Base-by-base conservation (phyloP, 1,140 invertebrate genomes). In the Teleopsis dalmanni region DNA sequence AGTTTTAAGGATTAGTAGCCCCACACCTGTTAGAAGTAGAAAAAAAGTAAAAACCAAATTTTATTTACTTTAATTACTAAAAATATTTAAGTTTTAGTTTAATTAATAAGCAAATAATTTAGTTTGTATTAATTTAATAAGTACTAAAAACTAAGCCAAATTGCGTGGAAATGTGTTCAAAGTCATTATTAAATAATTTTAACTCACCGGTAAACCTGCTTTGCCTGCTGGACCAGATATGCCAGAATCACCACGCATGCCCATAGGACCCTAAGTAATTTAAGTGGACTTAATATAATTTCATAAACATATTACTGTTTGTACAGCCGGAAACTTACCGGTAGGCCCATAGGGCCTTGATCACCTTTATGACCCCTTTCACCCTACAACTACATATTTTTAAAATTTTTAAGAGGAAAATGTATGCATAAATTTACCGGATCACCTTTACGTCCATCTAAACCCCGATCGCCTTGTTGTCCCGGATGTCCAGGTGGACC, bases 321-420 rank as follows among this genome's bases (percentile, higher is more conserved):
- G 7, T n/a, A 9, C 27, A 31, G 13, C n/a, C 27, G 13, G 13
- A 31, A n/a, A 87, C 86, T 83, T 83, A 94, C 92, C 58, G 92
- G 92, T 66, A 95, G 76, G 69, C 92, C 92, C 88, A 95, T 95
- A 41, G 91, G 90, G 59, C 92, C 92, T 41, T 86, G 82, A 74
- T 93, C 88, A 45, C 92, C 92, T 74, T 88, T 91, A 40, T 80
- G 77, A 44, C 91, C 92, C 74, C 90, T 89, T 55, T 88, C 85
- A 56, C 92, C 92, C 91, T 95, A 51, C 23, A 25, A 45, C 14
- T 49, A 27, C 36, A 38, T 16, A 51, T 47, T 31, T 9, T 9
- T 9, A 55, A 50, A 58, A 54, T 37, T 51, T 27, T 51, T 36
- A 23, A 40, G 19, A 52, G 11, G 5, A n/a, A 36, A 48, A 34